Percentiles rank a stretch among this genome's conserved stretches.
Evolutionary conservation across 2,113 vertebrate genomes (phyloP).

Genomic region (Platysteira castanea): DNA sequence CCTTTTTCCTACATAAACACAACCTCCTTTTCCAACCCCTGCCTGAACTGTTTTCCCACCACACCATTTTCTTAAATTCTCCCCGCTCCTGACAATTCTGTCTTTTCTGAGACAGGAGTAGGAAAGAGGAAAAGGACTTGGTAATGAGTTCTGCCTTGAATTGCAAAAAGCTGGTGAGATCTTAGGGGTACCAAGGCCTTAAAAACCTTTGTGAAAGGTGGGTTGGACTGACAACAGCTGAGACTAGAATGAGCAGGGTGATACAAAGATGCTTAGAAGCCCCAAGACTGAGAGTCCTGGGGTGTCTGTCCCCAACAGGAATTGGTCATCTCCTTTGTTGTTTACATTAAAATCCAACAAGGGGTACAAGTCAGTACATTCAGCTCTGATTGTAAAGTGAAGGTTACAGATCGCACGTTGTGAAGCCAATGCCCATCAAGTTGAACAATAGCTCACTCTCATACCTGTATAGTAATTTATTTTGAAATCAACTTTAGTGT

Average conservation of each 20-base stretch:
- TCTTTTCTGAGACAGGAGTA: neutral
- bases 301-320: neutral
- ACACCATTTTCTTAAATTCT: neutral
- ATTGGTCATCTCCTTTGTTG: neutral
- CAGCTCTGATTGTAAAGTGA: constrained; percentile 36
- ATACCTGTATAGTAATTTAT: constrained; percentile 68
- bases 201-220: neutral
- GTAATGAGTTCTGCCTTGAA: neutral
- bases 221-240: neutral
- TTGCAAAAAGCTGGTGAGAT: neutral
- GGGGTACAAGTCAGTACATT: constrained; percentile 8
- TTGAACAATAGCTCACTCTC: constrained; percentile 34
- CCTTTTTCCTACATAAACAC: neutral
- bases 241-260: neutral
- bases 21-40: neutral
- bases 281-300: neutral
- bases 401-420: constrained; percentile 12
- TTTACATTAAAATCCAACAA: constrained; percentile 19
- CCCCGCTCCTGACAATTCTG: neutral
- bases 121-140: neutral
- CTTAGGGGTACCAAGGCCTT: neutral
- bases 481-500: constrained; percentile 42
- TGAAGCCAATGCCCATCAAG: neutral
- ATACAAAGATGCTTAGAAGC: neutral
- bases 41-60: neutral